These are phyloP conservation scores for Cantharis lateralis DNA, from an alignment of 2,888 invertebrate species.

Conservation along the genomic window DNA sequence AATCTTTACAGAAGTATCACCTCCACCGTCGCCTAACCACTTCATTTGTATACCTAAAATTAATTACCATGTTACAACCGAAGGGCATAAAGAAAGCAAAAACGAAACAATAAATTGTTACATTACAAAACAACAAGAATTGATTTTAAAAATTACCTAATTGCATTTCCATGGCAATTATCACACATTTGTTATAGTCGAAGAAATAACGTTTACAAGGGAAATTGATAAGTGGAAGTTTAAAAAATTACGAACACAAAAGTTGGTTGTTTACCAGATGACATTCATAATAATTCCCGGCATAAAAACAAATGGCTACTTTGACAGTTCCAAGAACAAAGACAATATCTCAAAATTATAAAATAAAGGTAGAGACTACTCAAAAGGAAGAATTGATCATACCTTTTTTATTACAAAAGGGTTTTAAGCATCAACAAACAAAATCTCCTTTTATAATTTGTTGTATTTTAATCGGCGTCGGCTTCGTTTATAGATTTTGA, in stretches of 20 bases:
- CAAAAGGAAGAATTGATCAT: constrained; percentile 31
- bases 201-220: constrained; percentile 26
- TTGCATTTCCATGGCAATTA: background rate
- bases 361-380: constrained; percentile 7
- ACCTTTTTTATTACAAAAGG: constrained; percentile 50
- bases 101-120: background rate
- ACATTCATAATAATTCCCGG: constrained; percentile 56
- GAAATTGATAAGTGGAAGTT: constrained; percentile 15
- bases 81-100: background rate
- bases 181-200: background rate
- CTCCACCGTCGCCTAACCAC: constrained; percentile 74
- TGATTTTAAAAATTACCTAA: background rate
- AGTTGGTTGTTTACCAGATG: constrained; percentile 53
- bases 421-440: constrained; percentile 51
- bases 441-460: constrained; percentile 57
- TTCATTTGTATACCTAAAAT: constrained; percentile 65
- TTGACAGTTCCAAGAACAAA: constrained; percentile 62
- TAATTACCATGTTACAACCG: background rate
- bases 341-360: constrained; percentile 45
- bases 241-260: constrained; percentile 27
- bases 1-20: constrained; percentile 64
- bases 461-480: constrained; percentile 65
- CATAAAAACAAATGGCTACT: constrained; percentile 60
- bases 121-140: background rate
- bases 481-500: constrained; percentile 60